These are phyloP conservation scores for Gallirallus australis DNA, from an alignment of 2,797 vertebrate species.

Conservation along the genomic window DNA sequence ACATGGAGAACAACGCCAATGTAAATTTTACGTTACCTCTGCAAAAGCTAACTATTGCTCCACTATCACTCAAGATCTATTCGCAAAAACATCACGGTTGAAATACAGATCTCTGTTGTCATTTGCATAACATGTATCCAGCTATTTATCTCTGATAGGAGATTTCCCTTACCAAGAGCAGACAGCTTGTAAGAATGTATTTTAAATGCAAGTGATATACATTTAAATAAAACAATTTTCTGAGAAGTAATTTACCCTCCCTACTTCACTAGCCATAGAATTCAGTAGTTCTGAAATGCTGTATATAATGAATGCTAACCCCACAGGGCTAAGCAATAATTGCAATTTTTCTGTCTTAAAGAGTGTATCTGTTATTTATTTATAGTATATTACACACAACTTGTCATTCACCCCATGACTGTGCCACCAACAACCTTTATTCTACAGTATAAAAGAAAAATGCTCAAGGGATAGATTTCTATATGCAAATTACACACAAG, in stretches of 20 bases:
- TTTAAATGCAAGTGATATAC: constrained; percentile 14
- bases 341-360: constrained; percentile 35
- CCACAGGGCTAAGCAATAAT: constrained; percentile 15
- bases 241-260: constrained; percentile 49
- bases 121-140: constrained; percentile 17
- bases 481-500: neutral
- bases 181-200: neutral
- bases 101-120: neutral
- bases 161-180: neutral
- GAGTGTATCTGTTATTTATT: constrained; percentile 61
- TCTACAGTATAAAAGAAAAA: constrained; percentile 4
- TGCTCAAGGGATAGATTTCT: neutral
- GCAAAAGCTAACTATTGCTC: neutral
- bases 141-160: neutral
- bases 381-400: constrained; percentile 25
- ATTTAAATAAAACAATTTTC: constrained; percentile 44
- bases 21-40: neutral
- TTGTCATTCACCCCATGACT: constrained; percentile 22
- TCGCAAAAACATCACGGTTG: neutral
- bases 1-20: neutral
- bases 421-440: neutral
- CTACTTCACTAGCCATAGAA: neutral
- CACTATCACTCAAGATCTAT: neutral
- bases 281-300: constrained; percentile 11
- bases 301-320: constrained; percentile 1